Evolutionary conservation across 2,113 vertebrate genomes (phyloP), one percentile per base, ranked within the genome.

Genomic region (Megalops atlanticus): DNA sequence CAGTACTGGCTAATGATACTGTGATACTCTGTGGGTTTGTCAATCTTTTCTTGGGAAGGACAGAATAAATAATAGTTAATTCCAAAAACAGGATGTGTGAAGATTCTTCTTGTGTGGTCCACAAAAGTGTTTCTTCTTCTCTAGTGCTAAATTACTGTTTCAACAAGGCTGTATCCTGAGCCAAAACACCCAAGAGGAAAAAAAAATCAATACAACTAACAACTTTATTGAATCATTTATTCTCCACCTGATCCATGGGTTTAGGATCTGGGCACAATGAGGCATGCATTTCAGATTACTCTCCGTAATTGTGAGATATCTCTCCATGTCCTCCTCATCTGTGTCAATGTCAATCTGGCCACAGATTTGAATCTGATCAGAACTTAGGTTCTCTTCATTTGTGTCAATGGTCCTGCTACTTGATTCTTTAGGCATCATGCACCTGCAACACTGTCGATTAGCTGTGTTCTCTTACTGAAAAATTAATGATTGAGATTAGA

Each of bases 201-300:
- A 64, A 84, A 64, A 81, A 85, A 85, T 87, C 86, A 85, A 85
- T 85, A 85, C 74, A 80, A 58, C 77, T 78, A 83, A 52, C 73
- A 75, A 31, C 74, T 69, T 84, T 80, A 41, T 68, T 76, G 82
- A 82, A 80, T 87, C 80, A 85, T 81, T 87, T 87, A 80, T 85
- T 76, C 80, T 82, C 64, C 14, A 69, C 45, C 77, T 76, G 80
- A 77, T 79, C 73, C 40, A 77, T 39, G 54, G 41, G 40, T 80
- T 43, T 74, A 47, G 69, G 47, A 74, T 58, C 38, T 45, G 54
- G 16, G 35, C 35, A 21, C 69, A 71, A 38, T 35, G 69, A 71
- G 15, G 12, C 33, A 18, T 71, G 35, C 69, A 18, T 71, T 71
- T 38, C 15, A 18, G 15, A 71, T 38, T 38, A 15, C 4, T 33